Evolutionary conservation across 2,888 invertebrate genomes (phyloP).

Genomic region (Diplolepis rosae): DNA sequence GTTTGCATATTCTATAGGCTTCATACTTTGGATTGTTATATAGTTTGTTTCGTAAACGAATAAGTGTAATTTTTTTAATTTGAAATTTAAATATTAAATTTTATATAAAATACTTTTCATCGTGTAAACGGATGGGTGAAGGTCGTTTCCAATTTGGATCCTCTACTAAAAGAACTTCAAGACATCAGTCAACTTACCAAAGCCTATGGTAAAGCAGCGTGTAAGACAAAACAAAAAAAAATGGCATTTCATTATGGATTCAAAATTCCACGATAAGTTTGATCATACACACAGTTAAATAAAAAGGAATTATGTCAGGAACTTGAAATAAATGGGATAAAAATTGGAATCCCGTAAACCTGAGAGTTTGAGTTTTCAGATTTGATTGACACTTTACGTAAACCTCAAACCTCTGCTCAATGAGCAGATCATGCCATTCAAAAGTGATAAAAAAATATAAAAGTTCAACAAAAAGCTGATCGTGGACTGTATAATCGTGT

Average conservation of each 20-base stretch:
- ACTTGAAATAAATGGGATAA: not conserved
- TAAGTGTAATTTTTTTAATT: no score
- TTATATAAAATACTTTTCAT: no score
- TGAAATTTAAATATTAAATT: no score
- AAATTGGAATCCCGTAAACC: slow-evolving; percentile 48
- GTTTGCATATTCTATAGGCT: no score
- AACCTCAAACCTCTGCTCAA: slow-evolving; percentile 33
- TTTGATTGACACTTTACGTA: slow-evolving; percentile 43
- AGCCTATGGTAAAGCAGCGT: slow-evolving; percentile 71
- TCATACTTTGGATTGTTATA: no score
- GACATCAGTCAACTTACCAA: slow-evolving; percentile 66
- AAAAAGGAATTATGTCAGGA: slow-evolving; percentile 2
- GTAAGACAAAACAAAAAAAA: slow-evolving; percentile 57
- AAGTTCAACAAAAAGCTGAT: not conserved
- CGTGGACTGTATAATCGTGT: slow-evolving; percentile 25
- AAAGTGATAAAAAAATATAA: slow-evolving; percentile 35
- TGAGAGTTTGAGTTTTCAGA: slow-evolving; percentile 55
- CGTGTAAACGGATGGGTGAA: no score
- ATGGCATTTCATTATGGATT: slow-evolving; percentile 8
- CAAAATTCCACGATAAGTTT: not conserved
- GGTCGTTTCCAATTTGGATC: no score
- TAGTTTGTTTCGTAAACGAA: no score
- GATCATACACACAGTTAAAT: not conserved
- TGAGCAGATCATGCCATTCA: slow-evolving; percentile 44
- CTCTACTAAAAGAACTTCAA: slow-evolving; percentile 44